Evolutionary conservation across 1,140 invertebrate genomes (phyloP).

Genomic region (Drosophila nigrodunni): DNA sequence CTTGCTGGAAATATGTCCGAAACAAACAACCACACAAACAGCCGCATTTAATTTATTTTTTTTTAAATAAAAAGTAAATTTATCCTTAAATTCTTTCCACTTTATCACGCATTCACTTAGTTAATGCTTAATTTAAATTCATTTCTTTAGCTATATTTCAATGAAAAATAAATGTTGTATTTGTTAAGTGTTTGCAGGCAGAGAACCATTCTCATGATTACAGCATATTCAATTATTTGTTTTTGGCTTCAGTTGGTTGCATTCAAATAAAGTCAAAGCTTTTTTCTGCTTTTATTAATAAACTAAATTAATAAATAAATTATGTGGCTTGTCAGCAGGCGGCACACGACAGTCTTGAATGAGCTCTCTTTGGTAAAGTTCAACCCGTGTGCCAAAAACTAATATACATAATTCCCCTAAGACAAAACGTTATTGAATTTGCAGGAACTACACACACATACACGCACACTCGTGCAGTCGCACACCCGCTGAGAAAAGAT

Average conservation of each 20-base stretch:
- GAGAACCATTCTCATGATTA: not conserved
- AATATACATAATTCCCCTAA: slow-evolving; percentile 77
- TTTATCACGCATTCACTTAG: too few relatives aligned
- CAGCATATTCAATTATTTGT: not conserved
- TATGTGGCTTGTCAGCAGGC: slow-evolving; percentile 40
- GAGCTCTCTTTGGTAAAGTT: slow-evolving; percentile 2
- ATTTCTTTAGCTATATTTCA: not conserved
- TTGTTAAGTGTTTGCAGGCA: not conserved
- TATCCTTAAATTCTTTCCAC: too few relatives aligned
- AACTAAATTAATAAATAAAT: slow-evolving; percentile 81
- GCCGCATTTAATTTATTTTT: too few relatives aligned
- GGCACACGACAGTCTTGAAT: not conserved
- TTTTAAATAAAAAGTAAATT: too few relatives aligned
- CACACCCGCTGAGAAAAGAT: not conserved
- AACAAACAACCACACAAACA: too few relatives aligned
- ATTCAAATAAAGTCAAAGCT: slow-evolving; percentile 5
- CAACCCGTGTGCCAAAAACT: slow-evolving; percentile 39
- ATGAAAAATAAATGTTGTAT: not conserved
- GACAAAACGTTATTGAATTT: slow-evolving; percentile 70
- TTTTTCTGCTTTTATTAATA: slow-evolving; percentile 55
- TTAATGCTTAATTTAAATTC: too few relatives aligned
- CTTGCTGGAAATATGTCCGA: too few relatives aligned
- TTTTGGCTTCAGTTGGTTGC: slow-evolving; percentile 2
- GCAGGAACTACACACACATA: slow-evolving; percentile 15
- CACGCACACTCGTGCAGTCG: not conserved